Base-by-base conservation (phyloP, 2,797 vertebrate species). In the Sebastes kiyomatsui region DNA sequence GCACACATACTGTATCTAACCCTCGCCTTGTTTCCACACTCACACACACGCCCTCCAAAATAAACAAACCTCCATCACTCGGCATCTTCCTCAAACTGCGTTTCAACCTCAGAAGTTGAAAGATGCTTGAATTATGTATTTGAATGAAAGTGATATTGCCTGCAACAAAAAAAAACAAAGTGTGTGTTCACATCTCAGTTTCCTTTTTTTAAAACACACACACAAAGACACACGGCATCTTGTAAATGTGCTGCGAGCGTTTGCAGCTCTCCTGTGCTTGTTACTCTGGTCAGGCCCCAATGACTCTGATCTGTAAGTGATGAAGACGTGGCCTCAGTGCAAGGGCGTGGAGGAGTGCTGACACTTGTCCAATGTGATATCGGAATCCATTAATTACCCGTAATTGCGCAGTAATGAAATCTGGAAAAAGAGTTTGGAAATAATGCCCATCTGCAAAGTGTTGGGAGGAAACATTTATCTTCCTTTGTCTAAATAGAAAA, bases 21-120 rank as follows among this genome's bases (percentile, higher is more conserved):
- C 79, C 54, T 83, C 67, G 66, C 65, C 83, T 85, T 77, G 84
- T 74, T 78, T 80, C 81, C 86, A 81, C 87, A 65, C 72, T 80
- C 80, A 74, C 86, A 78, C 62, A 74, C 55, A n/a, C 42, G 42
- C 42, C 66, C 79, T 52, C 28, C 14, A 30, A 65, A 87, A 77
- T 46, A 79, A 87, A 86, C 76, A 80, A 83, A 73, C 76, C 62
- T 66, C 75, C 89, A 91, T 91, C 85, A 84, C 77, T 78, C 72
- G 59, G 75, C 87, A 76, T 86, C 72, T 82, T 84, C 72, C 69
- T 91, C 81, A 72, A 18, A 76, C 79, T 65, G 79, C 20, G 54
- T 90, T 93, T 93, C 89, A 91, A 93, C 90, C 77, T 94, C 90
- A 84, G 67, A 90, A 89, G 91, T 94, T 93, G 90, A 92, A 93